phyloP scores from a whole-genome alignment of 2,113 vertebrate genomes.

The Sander lucioperca region DNA sequence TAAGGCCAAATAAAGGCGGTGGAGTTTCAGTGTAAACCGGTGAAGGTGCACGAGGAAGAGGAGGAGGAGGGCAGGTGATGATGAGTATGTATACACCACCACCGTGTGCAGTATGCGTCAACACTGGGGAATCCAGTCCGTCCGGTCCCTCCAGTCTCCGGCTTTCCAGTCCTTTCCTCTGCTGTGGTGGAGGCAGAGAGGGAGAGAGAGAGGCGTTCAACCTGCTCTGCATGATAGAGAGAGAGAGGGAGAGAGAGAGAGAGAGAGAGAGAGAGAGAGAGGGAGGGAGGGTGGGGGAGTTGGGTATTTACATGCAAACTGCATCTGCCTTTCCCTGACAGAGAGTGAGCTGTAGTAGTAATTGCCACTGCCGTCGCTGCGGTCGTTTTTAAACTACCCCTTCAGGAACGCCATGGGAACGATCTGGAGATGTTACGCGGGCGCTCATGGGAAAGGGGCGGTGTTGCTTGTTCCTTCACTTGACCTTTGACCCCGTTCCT shows the following conservation, averaged over 20 bases:
- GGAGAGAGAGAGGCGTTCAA: slow-evolving; percentile 30
- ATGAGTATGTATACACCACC: not conserved
- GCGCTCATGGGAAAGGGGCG: not conserved
- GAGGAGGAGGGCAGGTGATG: not conserved
- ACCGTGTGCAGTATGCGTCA: slow-evolving; percentile 39
- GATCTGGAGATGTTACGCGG: not conserved
- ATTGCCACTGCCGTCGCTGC: not conserved
- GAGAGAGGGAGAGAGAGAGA: not conserved
- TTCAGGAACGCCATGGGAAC: not conserved
- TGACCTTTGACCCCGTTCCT: slow-evolving; percentile 58
- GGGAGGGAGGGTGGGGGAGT: slow-evolving; percentile 6
- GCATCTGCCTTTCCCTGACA: slow-evolving; percentile 53
- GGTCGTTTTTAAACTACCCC: not conserved
- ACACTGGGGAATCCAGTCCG: slow-evolving; percentile 70
- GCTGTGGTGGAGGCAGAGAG: slow-evolving; percentile 2
- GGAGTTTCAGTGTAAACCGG: slow-evolving; percentile 36
- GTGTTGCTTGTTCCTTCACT: not conserved
- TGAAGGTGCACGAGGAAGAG: not conserved
- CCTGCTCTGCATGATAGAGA: slow-evolving; percentile 57
- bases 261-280: not conserved
- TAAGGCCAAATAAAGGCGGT: not conserved
- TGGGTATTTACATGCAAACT: slow-evolving; percentile 69
- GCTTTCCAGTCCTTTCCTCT: slow-evolving; percentile 4
- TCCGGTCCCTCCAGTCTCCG: slow-evolving; percentile 62
- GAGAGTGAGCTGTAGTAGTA: slow-evolving; percentile 31